phyloP scores from a whole-genome alignment of 1,140 invertebrate genomes.

The Bombyx mandarina region DNA sequence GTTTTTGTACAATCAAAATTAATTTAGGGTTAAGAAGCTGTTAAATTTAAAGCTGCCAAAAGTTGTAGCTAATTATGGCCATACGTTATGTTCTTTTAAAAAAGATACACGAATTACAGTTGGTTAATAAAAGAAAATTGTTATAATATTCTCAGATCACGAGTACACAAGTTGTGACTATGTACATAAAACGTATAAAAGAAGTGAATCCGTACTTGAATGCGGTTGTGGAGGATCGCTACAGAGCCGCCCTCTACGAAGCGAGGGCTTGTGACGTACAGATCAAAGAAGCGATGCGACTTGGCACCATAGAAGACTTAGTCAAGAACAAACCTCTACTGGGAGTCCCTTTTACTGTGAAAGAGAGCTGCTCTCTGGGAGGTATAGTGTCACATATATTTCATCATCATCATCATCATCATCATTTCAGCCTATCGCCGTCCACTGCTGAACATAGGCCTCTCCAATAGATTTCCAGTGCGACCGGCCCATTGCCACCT shows the following conservation, averaged over 20 bases:
- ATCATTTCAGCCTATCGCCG: too few relatives aligned
- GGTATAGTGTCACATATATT: constrained; percentile 58
- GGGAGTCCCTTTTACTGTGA: constrained; percentile 86
- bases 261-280: constrained; percentile 75
- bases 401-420: too few relatives aligned
- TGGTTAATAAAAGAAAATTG: constrained; percentile 10
- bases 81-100: too few relatives aligned
- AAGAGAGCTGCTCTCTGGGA: constrained; percentile 79
- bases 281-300: constrained; percentile 64
- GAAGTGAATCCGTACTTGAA: constrained; percentile 82
- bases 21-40: too few relatives aligned
- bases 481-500: too few relatives aligned
- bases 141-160: constrained; percentile 58
- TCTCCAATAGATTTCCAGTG: too few relatives aligned
- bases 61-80: too few relatives aligned
- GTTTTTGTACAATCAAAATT: too few relatives aligned
- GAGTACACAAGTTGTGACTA: constrained; percentile 75
- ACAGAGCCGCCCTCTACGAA: constrained; percentile 77
- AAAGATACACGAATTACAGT: too few relatives aligned
- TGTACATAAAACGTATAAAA: constrained; percentile 78
- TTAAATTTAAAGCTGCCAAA: too few relatives aligned
- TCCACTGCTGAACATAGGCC: too few relatives aligned
- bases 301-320: constrained; percentile 35
- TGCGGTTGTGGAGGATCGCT: constrained; percentile 82
- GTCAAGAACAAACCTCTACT: constrained; percentile 75